Evolutionary conservation across 2,113 vertebrate species (phyloP).

Genomic region (Rhea americana): DNA sequence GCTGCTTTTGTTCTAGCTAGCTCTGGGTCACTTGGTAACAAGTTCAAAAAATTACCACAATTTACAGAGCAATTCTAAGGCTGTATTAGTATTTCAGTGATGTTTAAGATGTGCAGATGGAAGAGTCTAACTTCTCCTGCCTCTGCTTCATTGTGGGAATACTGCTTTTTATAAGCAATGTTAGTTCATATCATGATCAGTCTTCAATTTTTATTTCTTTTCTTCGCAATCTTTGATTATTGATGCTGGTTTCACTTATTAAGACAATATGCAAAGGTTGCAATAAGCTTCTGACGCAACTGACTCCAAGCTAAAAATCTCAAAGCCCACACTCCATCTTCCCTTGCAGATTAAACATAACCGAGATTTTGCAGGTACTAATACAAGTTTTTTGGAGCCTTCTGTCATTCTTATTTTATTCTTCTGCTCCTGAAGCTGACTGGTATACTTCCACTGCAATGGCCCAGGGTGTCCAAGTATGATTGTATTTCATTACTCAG

Average conservation of each 20-base stretch:
- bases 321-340: background rate
- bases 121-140: background rate
- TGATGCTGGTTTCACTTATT: constrained; percentile 23
- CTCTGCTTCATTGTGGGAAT: background rate
- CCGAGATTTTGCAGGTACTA: background rate
- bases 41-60: background rate
- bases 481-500: background rate
- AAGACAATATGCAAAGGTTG: background rate
- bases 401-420: background rate
- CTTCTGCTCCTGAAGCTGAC: background rate
- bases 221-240: background rate
- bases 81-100: accelerated
- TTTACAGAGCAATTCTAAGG: background rate
- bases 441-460: background rate
- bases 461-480: background rate
- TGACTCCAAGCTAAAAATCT: background rate
- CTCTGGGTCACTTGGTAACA: background rate
- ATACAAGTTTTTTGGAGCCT: background rate
- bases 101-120: background rate
- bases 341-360: background rate
- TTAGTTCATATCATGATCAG: background rate
- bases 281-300: background rate
- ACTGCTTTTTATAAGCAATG: background rate
- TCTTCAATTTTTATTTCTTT: background rate
- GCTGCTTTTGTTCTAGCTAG: constrained; percentile 5